Evolutionary conservation across 2,888 invertebrate genomes (phyloP), one percentile per base, ranked within the genome.

Genomic region (Notodonta ziczac): DNA sequence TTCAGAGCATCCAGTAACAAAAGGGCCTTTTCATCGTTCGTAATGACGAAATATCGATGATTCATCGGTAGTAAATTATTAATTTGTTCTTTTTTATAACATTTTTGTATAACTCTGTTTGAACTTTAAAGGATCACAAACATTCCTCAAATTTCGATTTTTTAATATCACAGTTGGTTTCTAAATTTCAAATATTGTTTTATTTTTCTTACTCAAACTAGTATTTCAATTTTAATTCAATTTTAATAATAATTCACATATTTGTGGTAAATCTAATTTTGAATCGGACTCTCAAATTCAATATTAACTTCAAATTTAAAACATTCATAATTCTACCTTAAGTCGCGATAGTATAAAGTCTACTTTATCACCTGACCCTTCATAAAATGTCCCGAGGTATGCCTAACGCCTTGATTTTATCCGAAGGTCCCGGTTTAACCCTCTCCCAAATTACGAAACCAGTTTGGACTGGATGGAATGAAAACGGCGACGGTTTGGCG

Each of bases 391-490:
- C 52, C 32, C 13, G 32, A 52, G 52, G 12, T 16, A 32, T 32
- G 52, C 16, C 51, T 52, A 52, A 52, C 32, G 32, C 52, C 52
- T 52, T 52, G 32, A 52, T 52, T 32, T 32, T 52, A 52, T 32
- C 52, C 13, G 13, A 51, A 24, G 50, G 48, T 53, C 62, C 63
- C 6, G 50, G 50, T 16, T 50, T 62, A 66, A 73, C 69, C 69
- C 69, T 67, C 66, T 73, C 65, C 73, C 71, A 71, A 74, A 72
- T 72, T 66, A 65, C 61, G 35, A 61, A 72, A 79, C 80, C 73
- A 73, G 81, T 79, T 78, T 59, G 58, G 63, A 61, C 48, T 55
- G 62, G 60, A 67, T 46, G 73, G 64, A 65, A 65, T 58, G 55
- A 48, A 64, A 57, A 50, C 65, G 60, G 61, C 64, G 53, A 53